These are phyloP conservation scores for Mus minutoides DNA, from an alignment of 2,797 vertebrate genomes.

Conservation along the genomic window DNA sequence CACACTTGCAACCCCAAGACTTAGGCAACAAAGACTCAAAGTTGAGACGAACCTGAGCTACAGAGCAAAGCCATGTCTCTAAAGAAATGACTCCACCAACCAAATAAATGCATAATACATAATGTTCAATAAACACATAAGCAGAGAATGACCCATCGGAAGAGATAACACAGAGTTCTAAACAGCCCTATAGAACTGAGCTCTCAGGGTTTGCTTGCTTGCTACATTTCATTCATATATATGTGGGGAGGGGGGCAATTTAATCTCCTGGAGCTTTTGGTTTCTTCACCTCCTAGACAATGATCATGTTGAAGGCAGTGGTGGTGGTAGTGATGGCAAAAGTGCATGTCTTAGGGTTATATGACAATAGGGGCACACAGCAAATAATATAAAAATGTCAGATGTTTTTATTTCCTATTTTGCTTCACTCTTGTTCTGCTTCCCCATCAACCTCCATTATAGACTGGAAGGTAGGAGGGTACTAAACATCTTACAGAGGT, in stretches of 20 bases:
- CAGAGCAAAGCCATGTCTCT: background rate
- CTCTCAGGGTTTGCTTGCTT: background rate
- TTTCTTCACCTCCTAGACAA: slow-evolving; percentile 2
- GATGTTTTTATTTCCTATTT: background rate
- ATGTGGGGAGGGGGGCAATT: too few relatives aligned
- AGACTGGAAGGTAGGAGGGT: background rate
- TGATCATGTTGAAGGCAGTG: background rate
- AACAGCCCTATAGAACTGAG: slow-evolving; percentile 6
- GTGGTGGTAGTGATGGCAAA: background rate
- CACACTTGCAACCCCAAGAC: background rate
- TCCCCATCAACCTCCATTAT: background rate
- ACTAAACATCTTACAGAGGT: background rate
- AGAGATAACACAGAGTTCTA: background rate
- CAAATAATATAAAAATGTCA: background rate
- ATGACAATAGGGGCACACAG: background rate
- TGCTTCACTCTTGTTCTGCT: slow-evolving; percentile 22
- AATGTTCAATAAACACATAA: background rate
- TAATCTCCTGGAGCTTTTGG: too few relatives aligned
- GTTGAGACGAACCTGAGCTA: background rate
- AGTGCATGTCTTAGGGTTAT: background rate
- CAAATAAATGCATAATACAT: background rate
- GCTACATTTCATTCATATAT: background rate
- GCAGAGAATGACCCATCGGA: background rate
- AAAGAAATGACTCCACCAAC: background rate
- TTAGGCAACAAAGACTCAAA: background rate